These are phyloP conservation scores for Periphyllus acericola DNA, from an alignment of 2,888 invertebrate species.

Conservation along the genomic window DNA sequence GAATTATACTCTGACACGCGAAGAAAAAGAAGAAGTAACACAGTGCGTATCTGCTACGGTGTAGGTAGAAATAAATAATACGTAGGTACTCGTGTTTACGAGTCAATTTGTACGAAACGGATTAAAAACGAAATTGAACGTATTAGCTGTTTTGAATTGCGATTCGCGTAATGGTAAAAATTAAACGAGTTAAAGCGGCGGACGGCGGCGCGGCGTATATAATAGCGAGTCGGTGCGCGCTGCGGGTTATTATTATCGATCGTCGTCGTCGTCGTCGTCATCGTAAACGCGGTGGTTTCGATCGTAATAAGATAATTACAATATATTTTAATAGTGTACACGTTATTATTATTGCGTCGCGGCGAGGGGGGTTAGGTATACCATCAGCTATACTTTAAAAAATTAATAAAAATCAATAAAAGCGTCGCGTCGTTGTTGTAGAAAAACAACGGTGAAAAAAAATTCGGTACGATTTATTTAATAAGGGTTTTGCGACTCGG, in stretches of 20 bases:
- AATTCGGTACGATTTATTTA: background rate
- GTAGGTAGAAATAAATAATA: background rate
- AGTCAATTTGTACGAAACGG: slow-evolving; percentile 6
- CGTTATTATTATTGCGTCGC: no score
- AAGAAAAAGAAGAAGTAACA: background rate
- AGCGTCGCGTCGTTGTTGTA: background rate
- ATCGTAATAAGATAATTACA: no score
- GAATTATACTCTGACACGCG: slow-evolving; percentile 1
- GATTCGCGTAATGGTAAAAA: background rate
- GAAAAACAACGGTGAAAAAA: background rate
- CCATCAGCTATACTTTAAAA: no score
- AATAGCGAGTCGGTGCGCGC: background rate
- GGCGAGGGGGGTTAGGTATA: no score
- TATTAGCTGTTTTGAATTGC: background rate
- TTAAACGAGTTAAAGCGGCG: background rate
- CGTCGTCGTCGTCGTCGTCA: background rate
- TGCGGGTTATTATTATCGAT: background rate
- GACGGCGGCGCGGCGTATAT: background rate
- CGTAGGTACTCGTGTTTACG: background rate
- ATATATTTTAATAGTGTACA: no score
- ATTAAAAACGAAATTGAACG: slow-evolving; percentile 3
- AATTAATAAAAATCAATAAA: background rate
- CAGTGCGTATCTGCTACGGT: background rate
- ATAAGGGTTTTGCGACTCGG: background rate
- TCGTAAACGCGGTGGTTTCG: no score